Evolutionary conservation across 2,113 vertebrate species (phyloP).

Genomic region (Bubo scandiacus): DNA sequence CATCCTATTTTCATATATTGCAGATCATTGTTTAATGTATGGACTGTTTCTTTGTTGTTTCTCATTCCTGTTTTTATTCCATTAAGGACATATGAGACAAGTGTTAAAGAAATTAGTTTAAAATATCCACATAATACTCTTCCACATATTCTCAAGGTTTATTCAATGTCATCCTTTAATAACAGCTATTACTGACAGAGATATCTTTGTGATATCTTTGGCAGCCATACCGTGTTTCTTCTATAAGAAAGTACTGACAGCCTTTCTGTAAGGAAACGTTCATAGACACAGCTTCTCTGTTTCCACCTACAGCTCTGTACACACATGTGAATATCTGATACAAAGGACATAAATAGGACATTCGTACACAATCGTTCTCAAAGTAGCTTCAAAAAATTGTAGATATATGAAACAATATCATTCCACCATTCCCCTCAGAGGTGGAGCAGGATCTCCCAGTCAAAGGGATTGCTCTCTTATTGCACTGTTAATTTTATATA

Average conservation of each 20-base stretch:
- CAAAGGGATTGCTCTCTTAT: not conserved
- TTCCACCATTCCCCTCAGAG: not conserved
- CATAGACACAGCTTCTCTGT: not conserved
- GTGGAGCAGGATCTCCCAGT: not conserved
- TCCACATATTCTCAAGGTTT: not conserved
- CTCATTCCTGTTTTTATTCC: not conserved
- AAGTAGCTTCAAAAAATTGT: not conserved
- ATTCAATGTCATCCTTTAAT: not conserved
- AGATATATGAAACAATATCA: not conserved
- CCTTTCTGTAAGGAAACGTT: not conserved
- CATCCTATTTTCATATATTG: accelerated
- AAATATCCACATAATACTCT: not conserved
- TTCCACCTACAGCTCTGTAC: not conserved
- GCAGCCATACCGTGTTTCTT: not conserved
- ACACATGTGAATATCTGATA: not conserved
- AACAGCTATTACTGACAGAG: not conserved
- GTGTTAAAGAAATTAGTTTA: not conserved
- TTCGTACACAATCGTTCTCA: not conserved
- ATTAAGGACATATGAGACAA: not conserved
- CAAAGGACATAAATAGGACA: not conserved
- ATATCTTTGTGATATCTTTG: not conserved
- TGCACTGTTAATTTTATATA: not conserved
- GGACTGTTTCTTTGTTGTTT: not conserved
- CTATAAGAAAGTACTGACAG: not conserved
- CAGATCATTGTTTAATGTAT: not conserved